Base-by-base conservation (phyloP, 2,113 vertebrate genomes). In the Colinus virginianus region DNA sequence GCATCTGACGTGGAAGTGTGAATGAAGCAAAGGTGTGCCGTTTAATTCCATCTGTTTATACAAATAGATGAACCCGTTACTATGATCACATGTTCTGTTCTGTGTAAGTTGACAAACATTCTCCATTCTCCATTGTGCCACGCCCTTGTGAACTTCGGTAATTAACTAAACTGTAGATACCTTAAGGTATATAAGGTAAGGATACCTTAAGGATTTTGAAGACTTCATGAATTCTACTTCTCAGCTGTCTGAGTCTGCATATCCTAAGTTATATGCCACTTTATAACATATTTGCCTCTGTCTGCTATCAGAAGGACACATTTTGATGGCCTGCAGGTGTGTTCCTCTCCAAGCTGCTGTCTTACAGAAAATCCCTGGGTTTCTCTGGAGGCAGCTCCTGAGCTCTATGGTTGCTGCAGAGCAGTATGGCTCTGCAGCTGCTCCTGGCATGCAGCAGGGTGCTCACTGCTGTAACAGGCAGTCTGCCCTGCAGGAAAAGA, bases 401-500 rank as follows among this genome's bases (percentile, higher is more conserved):
- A 19, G 9, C 5, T 4, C 34, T 2, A 3, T 1, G 8, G 14
- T 8, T 48, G 18, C 64, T 5, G 11, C 42, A 49, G 77, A 55
- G 45, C 61, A 4, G 10, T 9, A 68, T 45, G 61, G 14, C 20
- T 77, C 79, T 58, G 90, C 90, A 62, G 84, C 59, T n/a, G 74
- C 84, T 1, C 3, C 55, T 55, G 0, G 0, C 19, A 1, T 5
- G 21, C 72, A 71, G 68, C 26, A 58, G 42, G 30, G 69, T 9
- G 25, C 36, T 79, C 22, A 17, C 0, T 75, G 53, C 32, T 61
- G 5, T 5, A 3, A 28, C 75, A 32, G 64, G 26, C 51, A 51
- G 26, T 14, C 74, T 84, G 38, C 61, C 30, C 61, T 74, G 77
- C 72, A 71, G 66, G 30, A 28, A 15, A 64, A 63, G 25, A 23